Evolutionary conservation across 1,140 invertebrate species (phyloP).

Genomic region (Thaumatotibia leucotreta): DNA sequence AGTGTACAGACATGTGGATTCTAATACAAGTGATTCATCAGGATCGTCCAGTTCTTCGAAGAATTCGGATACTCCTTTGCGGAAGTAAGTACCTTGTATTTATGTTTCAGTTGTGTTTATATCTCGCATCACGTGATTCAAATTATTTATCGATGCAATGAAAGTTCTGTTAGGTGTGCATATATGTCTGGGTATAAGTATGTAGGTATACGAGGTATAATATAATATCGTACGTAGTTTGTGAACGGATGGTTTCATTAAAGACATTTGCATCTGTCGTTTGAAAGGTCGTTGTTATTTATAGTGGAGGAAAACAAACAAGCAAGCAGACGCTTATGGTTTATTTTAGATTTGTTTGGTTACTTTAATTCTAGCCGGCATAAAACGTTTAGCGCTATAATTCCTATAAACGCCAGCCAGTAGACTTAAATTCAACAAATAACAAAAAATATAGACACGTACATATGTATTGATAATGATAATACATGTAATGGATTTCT

Average conservation of each 20-base stretch:
- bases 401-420: no score
- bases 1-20: conserved; percentile 40
- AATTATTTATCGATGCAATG: background rate
- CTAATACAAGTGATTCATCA: conserved; percentile 52
- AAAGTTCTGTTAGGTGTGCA: background rate
- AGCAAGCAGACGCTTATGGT: background rate
- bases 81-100: conserved; percentile 37
- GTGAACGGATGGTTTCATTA: background rate
- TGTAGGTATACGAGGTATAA: background rate
- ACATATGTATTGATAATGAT: no score
- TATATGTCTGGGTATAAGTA: background rate
- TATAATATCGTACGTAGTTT: background rate
- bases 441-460: no score
- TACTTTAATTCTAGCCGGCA: background rate
- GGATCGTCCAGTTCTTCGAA: conserved; percentile 45
- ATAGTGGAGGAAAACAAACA: background rate
- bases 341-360: background rate
- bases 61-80: conserved; percentile 48
- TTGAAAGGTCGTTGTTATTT: conserved; percentile 7
- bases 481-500: no score
- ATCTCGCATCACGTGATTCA: background rate
- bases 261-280: background rate
- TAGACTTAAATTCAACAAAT: no score
- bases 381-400: background rate
- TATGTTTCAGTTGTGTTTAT: background rate